Evolutionary conservation across 2,888 invertebrate species (phyloP), one percentile per base, ranked within the genome.

Genomic region (Hirtodrosophila duncani): DNA sequence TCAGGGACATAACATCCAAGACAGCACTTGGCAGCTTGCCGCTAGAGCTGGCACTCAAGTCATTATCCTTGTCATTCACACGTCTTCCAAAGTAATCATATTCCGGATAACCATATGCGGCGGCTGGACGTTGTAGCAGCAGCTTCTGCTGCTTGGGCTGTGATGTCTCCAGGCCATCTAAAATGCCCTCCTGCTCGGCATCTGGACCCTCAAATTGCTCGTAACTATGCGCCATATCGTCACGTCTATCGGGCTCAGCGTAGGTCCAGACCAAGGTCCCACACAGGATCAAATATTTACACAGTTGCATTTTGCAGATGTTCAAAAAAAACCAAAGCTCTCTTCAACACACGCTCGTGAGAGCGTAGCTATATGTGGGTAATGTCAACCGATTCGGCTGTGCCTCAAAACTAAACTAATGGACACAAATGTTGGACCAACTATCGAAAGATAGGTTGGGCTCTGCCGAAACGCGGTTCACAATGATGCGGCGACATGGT

Each of bases 61-160:
- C 72, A 6, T 63, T 71, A 2, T 58, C 58, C 2, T 86, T 86
- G 1, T 89, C 1, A 90, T 87, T 71, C 72, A 66, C 2, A 77
- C 55, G 0, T 57, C 50, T n/a, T 68, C 69, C 30, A 70, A 41
- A 81, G 24, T 83, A 84, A 57, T 91, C 91, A 50, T 90, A 87
- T 1, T 90, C 90, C 1, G 89, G n/a, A n/a, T n/a, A n/a, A n/a
- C n/a, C 89, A 14, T 90, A 89, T 0, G 57, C 48, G 2, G 38
- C 37, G 9, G 46, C n/a, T n/a, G n/a, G n/a, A n/a, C n/a, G 37
- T 0, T 82, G 79, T 75, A 37, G 83, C 43, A 52, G 65, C 10
- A 42, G 67, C 77, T 31, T 83, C 70, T 4, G 81, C 67, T 44
- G 53, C 9, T 58, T 60, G 0, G 21, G 26, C 3, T 24, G 52